These are phyloP conservation scores for Salminus brasiliensis DNA, from an alignment of 2,113 vertebrate species.

Conservation along the genomic window DNA sequence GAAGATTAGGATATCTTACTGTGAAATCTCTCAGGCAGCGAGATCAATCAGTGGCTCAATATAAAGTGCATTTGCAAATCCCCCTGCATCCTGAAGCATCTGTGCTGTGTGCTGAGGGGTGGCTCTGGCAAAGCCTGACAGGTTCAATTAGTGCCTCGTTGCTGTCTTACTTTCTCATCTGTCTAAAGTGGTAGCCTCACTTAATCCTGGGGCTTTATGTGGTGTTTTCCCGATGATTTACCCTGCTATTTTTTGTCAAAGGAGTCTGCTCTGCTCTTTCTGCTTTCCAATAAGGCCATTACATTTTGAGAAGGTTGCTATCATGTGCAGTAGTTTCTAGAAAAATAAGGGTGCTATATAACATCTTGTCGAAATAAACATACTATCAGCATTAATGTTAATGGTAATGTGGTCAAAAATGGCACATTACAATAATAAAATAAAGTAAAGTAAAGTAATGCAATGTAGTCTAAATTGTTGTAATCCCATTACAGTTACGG, in stretches of 20 bases:
- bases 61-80: constrained; percentile 53
- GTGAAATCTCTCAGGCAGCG: constrained; percentile 20
- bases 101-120: constrained; percentile 54
- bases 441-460: too few relatives aligned
- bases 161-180: constrained; percentile 54
- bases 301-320: not conserved
- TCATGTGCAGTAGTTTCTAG: not conserved
- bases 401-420: too few relatives aligned
- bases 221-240: constrained; percentile 57
- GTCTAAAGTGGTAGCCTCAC: constrained; percentile 38
- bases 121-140: constrained; percentile 58
- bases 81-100: constrained; percentile 40
- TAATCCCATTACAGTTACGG: too few relatives aligned
- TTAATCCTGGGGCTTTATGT: constrained; percentile 37
- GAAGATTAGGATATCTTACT: constrained; percentile 27
- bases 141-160: constrained; percentile 56
- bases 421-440: too few relatives aligned
- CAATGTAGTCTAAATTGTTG: too few relatives aligned
- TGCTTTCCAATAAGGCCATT: too few relatives aligned
- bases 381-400: too few relatives aligned
- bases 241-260: constrained; percentile 47
- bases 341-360: not conserved
- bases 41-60: constrained; percentile 30
- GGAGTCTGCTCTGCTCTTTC: too few relatives aligned
- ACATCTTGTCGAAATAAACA: not conserved